phyloP scores from a whole-genome alignment of 2,113 vertebrate genomes.

The Colossoma macropomum region DNA sequence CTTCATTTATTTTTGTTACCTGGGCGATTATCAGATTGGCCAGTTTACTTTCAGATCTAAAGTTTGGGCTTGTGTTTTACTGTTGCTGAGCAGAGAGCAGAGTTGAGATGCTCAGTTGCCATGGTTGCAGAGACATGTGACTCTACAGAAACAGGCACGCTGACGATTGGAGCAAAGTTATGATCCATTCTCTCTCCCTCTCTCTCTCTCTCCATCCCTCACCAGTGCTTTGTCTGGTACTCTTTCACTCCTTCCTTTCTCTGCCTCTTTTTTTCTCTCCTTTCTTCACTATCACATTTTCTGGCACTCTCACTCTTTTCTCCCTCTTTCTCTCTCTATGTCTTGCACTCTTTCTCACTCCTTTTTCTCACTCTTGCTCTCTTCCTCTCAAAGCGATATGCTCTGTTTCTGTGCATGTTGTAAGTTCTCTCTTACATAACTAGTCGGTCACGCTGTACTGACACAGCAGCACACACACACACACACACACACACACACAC shows the following conservation, averaged over 20 bases:
- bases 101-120: not conserved
- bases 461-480: slow-evolving; percentile 8
- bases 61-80: not conserved
- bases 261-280: not conserved
- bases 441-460: slow-evolving; percentile 41
- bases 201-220: not conserved
- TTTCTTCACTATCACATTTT: not conserved
- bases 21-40: not conserved
- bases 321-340: not conserved
- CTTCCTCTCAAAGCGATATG: not conserved
- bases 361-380: not conserved
- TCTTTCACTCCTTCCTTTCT: too few species aligned
- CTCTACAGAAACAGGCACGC: not conserved
- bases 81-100: not conserved
- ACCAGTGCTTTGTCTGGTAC: too few species aligned
- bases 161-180: not conserved
- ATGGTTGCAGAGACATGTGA: not conserved
- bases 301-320: not conserved
- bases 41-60: not conserved
- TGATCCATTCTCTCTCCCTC: not conserved
- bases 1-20: not conserved
- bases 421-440: slow-evolving; percentile 66
- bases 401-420: slow-evolving; percentile 27
- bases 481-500: not conserved
- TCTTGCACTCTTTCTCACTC: not conserved